Evolutionary conservation across 1,140 invertebrate species (phyloP), one percentile per base, ranked within the genome.

Genomic region (Scaptomyza montana): DNA sequence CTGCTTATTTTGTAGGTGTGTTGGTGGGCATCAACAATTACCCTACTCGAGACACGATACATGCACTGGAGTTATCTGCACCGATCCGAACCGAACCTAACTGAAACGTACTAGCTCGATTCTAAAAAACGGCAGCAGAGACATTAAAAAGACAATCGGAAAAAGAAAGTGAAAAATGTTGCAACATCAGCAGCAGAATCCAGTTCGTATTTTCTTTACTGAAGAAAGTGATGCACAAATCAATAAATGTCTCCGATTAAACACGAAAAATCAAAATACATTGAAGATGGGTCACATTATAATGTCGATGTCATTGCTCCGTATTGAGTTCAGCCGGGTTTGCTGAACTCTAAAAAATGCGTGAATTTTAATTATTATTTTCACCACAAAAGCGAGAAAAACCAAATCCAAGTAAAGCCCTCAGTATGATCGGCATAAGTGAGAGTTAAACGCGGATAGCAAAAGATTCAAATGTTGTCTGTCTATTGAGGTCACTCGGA

Each of bases 161-260:
- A 75, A 80, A 85, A 84, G 80, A 84, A 84, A 84, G 80, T 84
- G 68, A 84, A 84, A 73, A 77, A 66, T 82, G 75, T 75, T 77
- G 70, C 78, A 81, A 77, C 79, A 74, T 64, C 63, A 61, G 56
- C 65, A 74, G 72, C 61, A 49, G 53, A 70, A 55, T 67, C 25
- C 33, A 65, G 53, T 16, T 59, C 9, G 21, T 49, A 21, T 63
- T 39, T 59, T 60, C 30, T 54, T 68, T 6, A 43, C n/a, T 19
- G 45, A 53, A 61, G 66, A 68, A 68, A 68, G 66, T 61, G 39
- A 53, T 67, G 65, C 56, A 67, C 57, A 59, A 36, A 25, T 49
- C 39, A 45, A 49, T 28, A 36, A 57, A 12, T 28, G n/a, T 43
- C 6, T 28, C 6, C 12, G 39, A n/a, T 57, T 19, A 43, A 47